Percentiles rank a stretch among this genome's conserved stretches.
Evolutionary conservation across 1,140 invertebrate species (phyloP).

Genomic region (Arctopsyche grandis): DNA sequence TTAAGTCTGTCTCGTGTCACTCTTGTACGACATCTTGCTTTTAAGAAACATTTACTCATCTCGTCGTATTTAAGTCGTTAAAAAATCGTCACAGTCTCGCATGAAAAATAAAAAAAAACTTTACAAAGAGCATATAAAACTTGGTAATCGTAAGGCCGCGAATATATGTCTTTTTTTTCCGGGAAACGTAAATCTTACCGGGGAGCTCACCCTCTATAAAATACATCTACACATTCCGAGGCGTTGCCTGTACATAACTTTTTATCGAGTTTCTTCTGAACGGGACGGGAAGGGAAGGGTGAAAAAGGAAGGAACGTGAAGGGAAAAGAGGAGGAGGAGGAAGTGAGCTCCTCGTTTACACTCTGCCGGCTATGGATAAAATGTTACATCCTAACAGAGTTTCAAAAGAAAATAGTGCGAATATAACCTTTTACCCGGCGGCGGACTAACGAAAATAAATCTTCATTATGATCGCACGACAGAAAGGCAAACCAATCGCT

Average conservation of each 20-base stretch:
- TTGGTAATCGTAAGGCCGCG: slow-evolving; percentile 45
- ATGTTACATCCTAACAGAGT: slow-evolving; percentile 53
- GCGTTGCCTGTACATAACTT: slow-evolving; percentile 54
- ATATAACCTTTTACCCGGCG: slow-evolving; percentile 41
- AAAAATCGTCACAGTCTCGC: background rate
- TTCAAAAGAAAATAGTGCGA: slow-evolving; percentile 53
- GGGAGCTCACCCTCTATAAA: slow-evolving; percentile 51
- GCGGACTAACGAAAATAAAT: slow-evolving; percentile 47
- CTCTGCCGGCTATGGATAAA: slow-evolving; percentile 53
- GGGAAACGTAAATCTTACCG: slow-evolving; percentile 51
- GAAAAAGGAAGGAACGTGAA: slow-evolving; percentile 42
- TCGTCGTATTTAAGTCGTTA: too few relatives aligned
- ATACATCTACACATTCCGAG: slow-evolving; percentile 54
- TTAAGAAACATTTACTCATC: too few relatives aligned
- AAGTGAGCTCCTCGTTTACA: slow-evolving; percentile 54
- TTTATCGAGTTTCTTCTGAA: slow-evolving; percentile 53
- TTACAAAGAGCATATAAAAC: slow-evolving; percentile 45
- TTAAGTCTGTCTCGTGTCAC: too few relatives aligned
- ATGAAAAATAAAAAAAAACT: slow-evolving; percentile 29
- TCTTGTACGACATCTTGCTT: too few relatives aligned
- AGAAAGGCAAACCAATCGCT: too few relatives aligned
- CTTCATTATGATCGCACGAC: slow-evolving; percentile 45
- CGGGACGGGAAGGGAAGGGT: background rate
- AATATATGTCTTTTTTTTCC: slow-evolving; percentile 52
- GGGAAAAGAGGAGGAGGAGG: slow-evolving; percentile 1